A percentile compares a stretch with the other conserved stretches of the same genome.
These are phyloP conservation scores for Netelia melanura DNA, from an alignment of 2,888 invertebrate genomes.

Conservation along the genomic window DNA sequence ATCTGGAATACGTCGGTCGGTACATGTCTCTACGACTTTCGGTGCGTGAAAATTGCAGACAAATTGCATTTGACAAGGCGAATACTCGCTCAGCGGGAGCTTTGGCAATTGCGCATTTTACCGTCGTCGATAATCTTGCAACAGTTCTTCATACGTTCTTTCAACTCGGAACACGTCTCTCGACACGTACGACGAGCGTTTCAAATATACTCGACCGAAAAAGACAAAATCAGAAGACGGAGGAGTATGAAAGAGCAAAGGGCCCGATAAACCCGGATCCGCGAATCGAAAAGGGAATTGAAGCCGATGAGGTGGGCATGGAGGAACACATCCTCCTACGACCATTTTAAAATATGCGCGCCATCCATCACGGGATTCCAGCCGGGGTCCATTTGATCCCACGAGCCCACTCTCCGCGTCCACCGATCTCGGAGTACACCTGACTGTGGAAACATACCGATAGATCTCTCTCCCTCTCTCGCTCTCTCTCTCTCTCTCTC, in stretches of 20 bases:
- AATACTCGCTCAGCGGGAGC: neutral
- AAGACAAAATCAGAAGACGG: neutral
- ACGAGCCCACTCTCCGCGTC: slow-evolving; percentile 48
- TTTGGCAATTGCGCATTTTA: neutral
- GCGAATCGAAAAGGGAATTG: slow-evolving; percentile 62
- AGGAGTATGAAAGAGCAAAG: slow-evolving; percentile 10
- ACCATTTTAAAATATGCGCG: slow-evolving; percentile 72
- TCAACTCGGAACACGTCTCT: slow-evolving; percentile 31
- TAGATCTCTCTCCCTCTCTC: slow-evolving; percentile 12
- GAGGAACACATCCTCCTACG: slow-evolving; percentile 51
- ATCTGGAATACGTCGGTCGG: neutral
- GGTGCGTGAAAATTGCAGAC: neutral
- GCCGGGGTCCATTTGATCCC: slow-evolving; percentile 71
- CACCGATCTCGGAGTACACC: slow-evolving; percentile 48
- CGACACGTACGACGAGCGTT: slow-evolving; percentile 17
- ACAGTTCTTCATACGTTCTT: neutral
- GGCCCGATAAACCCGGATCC: slow-evolving; percentile 10
- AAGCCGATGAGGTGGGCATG: slow-evolving; percentile 65
- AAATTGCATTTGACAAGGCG: neutral
- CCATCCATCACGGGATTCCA: slow-evolving; percentile 71
- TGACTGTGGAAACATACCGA: slow-evolving; percentile 34
- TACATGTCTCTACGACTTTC: neutral
- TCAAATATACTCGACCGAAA: slow-evolving; percentile 23
- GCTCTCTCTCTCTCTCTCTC: neutral
- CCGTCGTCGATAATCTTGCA: neutral